phyloP scores from a whole-genome alignment of 2,797 vertebrate genomes.

The Taenioides sp. region DNA sequence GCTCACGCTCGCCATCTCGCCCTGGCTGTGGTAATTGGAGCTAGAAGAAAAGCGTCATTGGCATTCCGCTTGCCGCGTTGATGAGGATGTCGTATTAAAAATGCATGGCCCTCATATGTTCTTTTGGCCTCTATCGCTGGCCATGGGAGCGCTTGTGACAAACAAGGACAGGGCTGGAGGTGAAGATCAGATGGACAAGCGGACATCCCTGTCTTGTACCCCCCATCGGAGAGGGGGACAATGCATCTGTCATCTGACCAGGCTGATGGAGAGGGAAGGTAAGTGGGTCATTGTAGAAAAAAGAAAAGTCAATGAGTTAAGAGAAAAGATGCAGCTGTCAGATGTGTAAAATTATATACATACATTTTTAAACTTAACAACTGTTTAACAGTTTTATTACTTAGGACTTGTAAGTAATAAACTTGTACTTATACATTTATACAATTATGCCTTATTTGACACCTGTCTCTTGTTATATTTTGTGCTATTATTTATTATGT shows the following conservation, averaged over 20 bases:
- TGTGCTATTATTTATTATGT: too few species aligned
- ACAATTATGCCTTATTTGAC: too few species aligned
- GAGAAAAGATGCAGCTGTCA: not conserved
- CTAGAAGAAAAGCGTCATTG: constrained; percentile 57
- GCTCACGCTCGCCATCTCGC: constrained; percentile 35
- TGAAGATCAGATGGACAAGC: constrained; percentile 56
- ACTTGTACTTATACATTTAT: too few species aligned
- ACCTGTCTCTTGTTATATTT: too few species aligned
- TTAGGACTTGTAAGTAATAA: too few species aligned
- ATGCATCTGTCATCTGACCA: constrained; percentile 39
- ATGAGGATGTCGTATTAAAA: constrained; percentile 77
- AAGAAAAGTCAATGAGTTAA: constrained; percentile 5
- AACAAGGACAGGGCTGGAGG: constrained; percentile 66
- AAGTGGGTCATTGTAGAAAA: constrained; percentile 36
- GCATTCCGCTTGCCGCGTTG: constrained; percentile 69
- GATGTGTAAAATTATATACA: not conserved
- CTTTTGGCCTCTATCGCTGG: constrained; percentile 70
- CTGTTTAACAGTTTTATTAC: too few species aligned
- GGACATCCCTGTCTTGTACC: constrained; percentile 43
- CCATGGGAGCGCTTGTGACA: constrained; percentile 73
- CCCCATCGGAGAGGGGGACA: constrained; percentile 27
- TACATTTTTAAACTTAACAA: not conserved
- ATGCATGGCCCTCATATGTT: constrained; percentile 73
- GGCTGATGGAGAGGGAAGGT: constrained; percentile 32
- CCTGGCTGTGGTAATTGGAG: constrained; percentile 49